Base-by-base conservation (phyloP, 2,888 invertebrate genomes). In the Himalopsyche tibetana region DNA sequence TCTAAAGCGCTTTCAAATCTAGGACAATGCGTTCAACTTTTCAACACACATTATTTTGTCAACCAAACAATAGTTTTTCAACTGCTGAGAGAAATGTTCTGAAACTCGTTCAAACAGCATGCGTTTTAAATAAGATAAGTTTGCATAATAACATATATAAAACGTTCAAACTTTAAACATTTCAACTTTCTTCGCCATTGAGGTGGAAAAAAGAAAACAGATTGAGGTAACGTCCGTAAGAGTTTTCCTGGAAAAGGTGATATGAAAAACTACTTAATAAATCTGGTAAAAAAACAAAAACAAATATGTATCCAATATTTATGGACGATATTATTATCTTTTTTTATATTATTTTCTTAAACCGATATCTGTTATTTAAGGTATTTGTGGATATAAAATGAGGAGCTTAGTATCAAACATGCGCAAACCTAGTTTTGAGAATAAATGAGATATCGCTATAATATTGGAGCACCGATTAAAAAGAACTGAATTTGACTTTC, bases 41-140 rank as follows among this genome's bases (percentile, higher is more conserved):
- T 11, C 19, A 63, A 28, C 28, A 11, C 19, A 19, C 63, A 28
- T 63, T 19, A 63, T 63, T 63, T 63, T 19, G 63, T 63, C 63
- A 63, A 19, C 63, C 19, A 63, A 28, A 63, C 63, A 63, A 63
- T 63, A 63, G 19, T 63, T 63, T 63, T 63, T 63, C 28, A n/a
- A 63, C 63, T 63, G 2, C 28, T 11, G 15, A 63, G 19, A 63
- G 63, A 63, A 63, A 19, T 28, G 63, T 63, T 51, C 19, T 11
- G 63, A 63, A 28, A n/a, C 63, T 19, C 63, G 63, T 28, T 63
- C 63, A n/a, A 19, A 19, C 0, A 19, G 63, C 63, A 63, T 63
- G 63, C 63, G 63, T 63, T 63, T 63, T 63, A 63, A 63, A 63
- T 63, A 63, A 63, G 63, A n/a, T 9, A 63, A 63, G 19, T 63